These are phyloP conservation scores for Acrobasis repandana DNA, from an alignment of 2,888 invertebrate species.

Conservation along the genomic window DNA sequence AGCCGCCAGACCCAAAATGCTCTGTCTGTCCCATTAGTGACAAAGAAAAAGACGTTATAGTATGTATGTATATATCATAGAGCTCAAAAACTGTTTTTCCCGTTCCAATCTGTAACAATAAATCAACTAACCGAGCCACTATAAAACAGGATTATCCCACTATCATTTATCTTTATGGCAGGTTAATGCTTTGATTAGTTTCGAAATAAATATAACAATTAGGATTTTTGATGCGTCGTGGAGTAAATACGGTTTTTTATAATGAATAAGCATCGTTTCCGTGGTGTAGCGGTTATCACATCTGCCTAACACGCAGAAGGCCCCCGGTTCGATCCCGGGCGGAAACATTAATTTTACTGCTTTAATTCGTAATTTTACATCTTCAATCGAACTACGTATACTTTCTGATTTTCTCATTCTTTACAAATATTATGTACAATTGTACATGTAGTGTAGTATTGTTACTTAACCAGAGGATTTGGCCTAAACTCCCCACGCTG, in stretches of 20 bases:
- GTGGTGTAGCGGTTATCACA: constrained; percentile 96
- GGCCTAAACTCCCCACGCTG: too few species aligned
- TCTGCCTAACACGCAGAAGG: constrained; percentile 96
- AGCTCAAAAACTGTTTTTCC: background rate
- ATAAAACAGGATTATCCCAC: constrained; percentile 7
- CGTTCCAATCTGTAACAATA: constrained; percentile 8
- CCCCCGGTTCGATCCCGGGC: constrained; percentile 95
- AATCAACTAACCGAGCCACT: background rate
- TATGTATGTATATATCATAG: too few species aligned
- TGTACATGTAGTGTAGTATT: too few species aligned
- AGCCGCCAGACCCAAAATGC: too few species aligned
- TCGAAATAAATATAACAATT: constrained; percentile 7
- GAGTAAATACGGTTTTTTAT: background rate
- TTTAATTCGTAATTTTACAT: background rate
- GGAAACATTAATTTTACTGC: constrained; percentile 81
- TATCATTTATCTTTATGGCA: constrained; percentile 14
- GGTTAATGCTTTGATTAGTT: constrained; percentile 15
- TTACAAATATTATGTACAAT: too few species aligned
- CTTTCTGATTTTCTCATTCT: too few species aligned
- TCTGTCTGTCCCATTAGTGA: too few species aligned
- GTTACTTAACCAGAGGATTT: too few species aligned
- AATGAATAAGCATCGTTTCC: constrained; percentile 76
- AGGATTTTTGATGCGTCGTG: background rate
- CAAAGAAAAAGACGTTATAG: too few species aligned
- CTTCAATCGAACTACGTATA: too few species aligned